Evolutionary conservation across 2,113 vertebrate species (phyloP), one percentile per base, ranked within the genome.

Genomic region (Pteruthius melanotis): DNA sequence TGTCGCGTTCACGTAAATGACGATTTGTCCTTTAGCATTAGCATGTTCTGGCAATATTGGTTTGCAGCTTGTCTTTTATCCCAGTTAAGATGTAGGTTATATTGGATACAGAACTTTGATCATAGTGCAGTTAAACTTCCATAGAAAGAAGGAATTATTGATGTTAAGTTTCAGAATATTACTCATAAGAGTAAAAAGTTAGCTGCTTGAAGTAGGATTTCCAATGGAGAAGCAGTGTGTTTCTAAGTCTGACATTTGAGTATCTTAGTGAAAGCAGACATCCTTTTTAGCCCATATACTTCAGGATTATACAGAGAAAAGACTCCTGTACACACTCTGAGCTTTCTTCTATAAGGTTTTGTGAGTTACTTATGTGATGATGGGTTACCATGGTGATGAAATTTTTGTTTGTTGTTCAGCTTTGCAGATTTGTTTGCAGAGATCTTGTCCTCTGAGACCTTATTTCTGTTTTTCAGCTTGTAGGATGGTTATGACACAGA

Each of bases 371-470:
- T 39, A 63, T 91, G 42, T 40, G 71, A 39, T 76, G 70, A 35
- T 85, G 54, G 40, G 87, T 95, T 91, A 35, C 84, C 35, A 70
- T 85, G 71, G 87, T 80, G 90, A 94, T 56, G 39, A 65, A 79
- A 44, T 57, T 83, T 94, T n/a, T 63, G 66, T 75, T 76, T 57
- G 23, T 70, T 80, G 28, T 69, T 95, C 47, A 85, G 83, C 85
- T 74, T 94, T 74, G 54, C 66, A 42, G 83, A 39, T 54, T 92
- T 75, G 31, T 88, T 90, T 90, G 83, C 68, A 64, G 40, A 79
- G 78, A 92, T 89, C 68, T 85, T 90, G 70, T 87, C 37, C 80
- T 93, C 69, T 61, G 72, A 87, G 94, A 93, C 88, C 77, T 94
- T 80, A 91, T 78, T 92, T 31, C 52, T 83, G 63, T 79, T 96